Conservation (phyloP, 2,797 vertebrate species). For the Chromis chromis region DNA sequence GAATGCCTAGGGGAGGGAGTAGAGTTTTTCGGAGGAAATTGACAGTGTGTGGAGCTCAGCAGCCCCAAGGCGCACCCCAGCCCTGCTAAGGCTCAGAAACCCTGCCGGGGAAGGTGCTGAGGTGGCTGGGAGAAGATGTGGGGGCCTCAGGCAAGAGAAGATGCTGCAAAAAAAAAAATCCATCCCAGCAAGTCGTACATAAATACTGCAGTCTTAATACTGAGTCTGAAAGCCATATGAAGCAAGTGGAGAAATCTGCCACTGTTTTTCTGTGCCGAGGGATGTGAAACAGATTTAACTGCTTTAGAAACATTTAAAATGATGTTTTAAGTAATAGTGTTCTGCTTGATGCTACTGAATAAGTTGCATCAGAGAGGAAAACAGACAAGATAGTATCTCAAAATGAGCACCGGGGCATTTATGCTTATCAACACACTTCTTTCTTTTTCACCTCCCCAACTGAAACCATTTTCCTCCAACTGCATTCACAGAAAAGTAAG, state of each 20-base stretch:
- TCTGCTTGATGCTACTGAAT: neutral
- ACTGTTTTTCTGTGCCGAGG: neutral
- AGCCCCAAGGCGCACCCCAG: slow-evolving; percentile 73
- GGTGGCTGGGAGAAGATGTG: slow-evolving; percentile 78
- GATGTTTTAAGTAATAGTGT: neutral
- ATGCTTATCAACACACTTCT: neutral
- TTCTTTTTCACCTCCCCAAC: neutral
- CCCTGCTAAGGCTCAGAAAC: slow-evolving; percentile 73
- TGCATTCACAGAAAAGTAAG: slow-evolving; percentile 15
- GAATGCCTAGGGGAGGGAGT: slow-evolving; percentile 57
- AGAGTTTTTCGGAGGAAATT: slow-evolving; percentile 72
- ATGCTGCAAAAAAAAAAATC: slow-evolving; percentile 47
- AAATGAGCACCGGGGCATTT: slow-evolving; percentile 10
- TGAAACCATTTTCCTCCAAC: slow-evolving; percentile 4
- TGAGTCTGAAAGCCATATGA: neutral
- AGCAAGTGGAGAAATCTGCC: slow-evolving; percentile 1
- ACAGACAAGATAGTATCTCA: neutral
- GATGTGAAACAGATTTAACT: slow-evolving; percentile 25
- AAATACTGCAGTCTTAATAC: slow-evolving; percentile 23
- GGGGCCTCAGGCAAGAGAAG: slow-evolving; percentile 68
- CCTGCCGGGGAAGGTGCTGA: slow-evolving; percentile 81
- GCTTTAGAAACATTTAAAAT: neutral
- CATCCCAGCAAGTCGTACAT: slow-evolving; percentile 42
- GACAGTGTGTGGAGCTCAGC: slow-evolving; percentile 72
- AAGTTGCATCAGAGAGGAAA: slow-evolving; percentile 1